Percentiles rank a stretch among this genome's conserved stretches.
phyloP scores from a whole-genome alignment of 2,113 vertebrate genomes.

The Gymnarchus niloticus region DNA sequence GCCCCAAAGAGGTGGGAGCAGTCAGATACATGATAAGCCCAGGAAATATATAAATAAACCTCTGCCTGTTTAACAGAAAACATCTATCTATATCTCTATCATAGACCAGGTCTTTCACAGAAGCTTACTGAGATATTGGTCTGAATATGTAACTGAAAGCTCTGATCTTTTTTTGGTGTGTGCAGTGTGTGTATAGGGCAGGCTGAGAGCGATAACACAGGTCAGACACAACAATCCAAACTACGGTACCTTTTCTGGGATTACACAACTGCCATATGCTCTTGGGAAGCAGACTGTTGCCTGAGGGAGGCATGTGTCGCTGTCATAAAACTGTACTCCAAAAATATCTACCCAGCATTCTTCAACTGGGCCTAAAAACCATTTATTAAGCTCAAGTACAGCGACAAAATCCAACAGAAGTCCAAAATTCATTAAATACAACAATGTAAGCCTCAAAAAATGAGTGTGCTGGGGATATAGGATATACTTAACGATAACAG shows the following conservation, averaged over 20 bases:
- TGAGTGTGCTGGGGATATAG: not conserved
- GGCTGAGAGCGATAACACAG: constrained; percentile 4
- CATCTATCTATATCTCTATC: constrained; percentile 3
- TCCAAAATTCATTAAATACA: not conserved
- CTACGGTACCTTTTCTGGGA: constrained; percentile 6
- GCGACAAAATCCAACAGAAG: not conserved
- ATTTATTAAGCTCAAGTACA: not conserved
- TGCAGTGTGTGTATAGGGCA: not conserved
- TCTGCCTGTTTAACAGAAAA: not conserved
- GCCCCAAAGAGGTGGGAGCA: constrained; percentile 5
- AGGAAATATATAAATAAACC: constrained; percentile 22
- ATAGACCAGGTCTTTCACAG: not conserved
- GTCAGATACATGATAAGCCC: constrained; percentile 27
- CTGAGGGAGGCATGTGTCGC: not conserved
- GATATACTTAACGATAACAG: not conserved
- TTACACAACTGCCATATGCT: not conserved
- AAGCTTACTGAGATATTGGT: not conserved
- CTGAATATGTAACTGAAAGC: not conserved
- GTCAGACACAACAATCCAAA: not conserved
- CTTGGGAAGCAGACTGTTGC: not conserved
- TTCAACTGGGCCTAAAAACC: not conserved
- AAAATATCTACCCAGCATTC: not conserved
- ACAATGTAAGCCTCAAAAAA: not conserved
- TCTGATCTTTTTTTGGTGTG: constrained; percentile 4
- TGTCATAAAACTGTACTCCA: not conserved